Evolutionary conservation across 1,140 invertebrate genomes (phyloP).

Genomic region (Chironomus tepperi): DNA sequence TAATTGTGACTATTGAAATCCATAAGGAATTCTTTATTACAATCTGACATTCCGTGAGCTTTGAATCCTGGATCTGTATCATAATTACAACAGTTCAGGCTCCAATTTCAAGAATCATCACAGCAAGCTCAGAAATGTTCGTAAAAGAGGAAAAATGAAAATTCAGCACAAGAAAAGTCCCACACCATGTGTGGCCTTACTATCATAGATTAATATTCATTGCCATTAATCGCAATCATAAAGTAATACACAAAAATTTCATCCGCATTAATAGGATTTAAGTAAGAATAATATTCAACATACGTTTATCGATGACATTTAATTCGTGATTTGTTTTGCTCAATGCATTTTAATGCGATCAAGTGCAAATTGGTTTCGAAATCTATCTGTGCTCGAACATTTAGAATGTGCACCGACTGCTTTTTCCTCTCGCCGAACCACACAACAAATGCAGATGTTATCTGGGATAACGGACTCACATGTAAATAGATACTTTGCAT

Average conservation of each 20-base stretch:
- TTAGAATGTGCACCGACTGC: background rate
- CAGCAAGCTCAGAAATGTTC: no score
- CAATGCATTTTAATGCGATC: background rate
- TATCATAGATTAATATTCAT: background rate
- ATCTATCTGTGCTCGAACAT: background rate
- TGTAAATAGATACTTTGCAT: slow-evolving; percentile 21
- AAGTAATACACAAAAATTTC: background rate
- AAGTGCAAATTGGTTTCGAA: background rate
- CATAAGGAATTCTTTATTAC: no score
- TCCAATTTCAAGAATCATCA: no score
- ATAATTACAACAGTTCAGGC: no score
- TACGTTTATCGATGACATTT: background rate
- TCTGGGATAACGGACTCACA: slow-evolving; percentile 3
- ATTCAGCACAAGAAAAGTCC: no score
- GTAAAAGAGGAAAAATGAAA: no score
- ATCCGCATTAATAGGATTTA: background rate
- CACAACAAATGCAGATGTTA: background rate
- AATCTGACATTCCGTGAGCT: no score
- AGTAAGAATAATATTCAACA: background rate
- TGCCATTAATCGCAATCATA: background rate
- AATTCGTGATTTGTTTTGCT: background rate
- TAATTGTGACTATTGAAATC: no score
- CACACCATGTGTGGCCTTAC: background rate
- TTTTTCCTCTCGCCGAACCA: background rate
- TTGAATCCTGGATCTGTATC: no score